Evolutionary conservation across 2,113 vertebrate species (phyloP).

Genomic region (Eurystomus gularis): DNA sequence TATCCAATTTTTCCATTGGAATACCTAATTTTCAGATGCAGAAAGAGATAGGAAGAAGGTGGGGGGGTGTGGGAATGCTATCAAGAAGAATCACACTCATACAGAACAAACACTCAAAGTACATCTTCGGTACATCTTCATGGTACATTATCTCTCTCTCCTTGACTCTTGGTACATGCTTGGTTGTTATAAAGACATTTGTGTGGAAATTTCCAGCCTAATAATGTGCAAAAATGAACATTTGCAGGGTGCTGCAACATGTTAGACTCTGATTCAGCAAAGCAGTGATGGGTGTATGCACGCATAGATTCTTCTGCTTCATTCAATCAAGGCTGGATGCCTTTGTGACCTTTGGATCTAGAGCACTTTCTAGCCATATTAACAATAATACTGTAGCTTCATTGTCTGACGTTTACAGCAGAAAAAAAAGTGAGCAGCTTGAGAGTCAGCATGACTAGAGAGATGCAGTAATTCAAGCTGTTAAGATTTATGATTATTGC

Average conservation of each 20-base stretch:
- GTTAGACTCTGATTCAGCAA: not conserved
- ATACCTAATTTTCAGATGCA: not conserved
- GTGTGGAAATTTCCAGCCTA: not conserved
- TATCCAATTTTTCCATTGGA: not conserved
- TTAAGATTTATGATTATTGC: constrained; percentile 36
- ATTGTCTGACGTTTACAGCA: constrained; percentile 3
- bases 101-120: not conserved
- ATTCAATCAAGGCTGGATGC: not conserved
- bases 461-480: constrained; percentile 33
- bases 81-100: accelerated
- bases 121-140: not conserved
- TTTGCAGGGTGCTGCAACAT: not conserved
- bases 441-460: constrained; percentile 40
- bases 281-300: not conserved
- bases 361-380: not conserved
- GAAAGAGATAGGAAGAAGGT: not conserved
- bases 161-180: not conserved
- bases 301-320: not conserved
- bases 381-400: not conserved
- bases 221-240: not conserved
- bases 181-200: not conserved
- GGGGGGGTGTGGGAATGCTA: not conserved
- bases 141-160: not conserved
- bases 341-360: not conserved
- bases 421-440: constrained; percentile 46